A percentile compares a stretch with the other conserved stretches of the same genome.
phyloP scores from a whole-genome alignment of 2,888 invertebrate genomes.

The Clanis bilineata region DNA sequence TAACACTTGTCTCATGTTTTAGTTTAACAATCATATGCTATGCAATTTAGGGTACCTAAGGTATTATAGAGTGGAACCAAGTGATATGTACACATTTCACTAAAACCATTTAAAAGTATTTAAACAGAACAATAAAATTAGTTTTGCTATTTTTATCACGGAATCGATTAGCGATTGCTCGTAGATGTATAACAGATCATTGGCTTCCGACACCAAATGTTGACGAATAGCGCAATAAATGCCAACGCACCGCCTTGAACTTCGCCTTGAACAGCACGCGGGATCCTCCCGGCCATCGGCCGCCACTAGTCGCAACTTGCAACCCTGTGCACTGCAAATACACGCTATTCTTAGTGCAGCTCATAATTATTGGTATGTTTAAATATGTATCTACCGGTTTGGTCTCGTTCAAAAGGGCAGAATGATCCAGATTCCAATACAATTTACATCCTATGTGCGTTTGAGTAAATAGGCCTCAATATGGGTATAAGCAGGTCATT shows the following conservation, averaged over 20 bases:
- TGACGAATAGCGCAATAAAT: constrained; percentile 77
- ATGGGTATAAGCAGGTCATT: neutral
- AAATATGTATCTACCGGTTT: constrained; percentile 63
- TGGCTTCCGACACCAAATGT: constrained; percentile 43
- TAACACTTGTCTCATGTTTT: too few relatives aligned
- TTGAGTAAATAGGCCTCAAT: neutral
- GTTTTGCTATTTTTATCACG: neutral
- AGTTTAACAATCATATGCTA: too few relatives aligned
- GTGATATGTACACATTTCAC: neutral
- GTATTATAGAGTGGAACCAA: too few relatives aligned
- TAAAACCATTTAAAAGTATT: too few relatives aligned
- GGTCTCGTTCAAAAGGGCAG: constrained; percentile 61
- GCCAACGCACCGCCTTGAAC: constrained; percentile 80
- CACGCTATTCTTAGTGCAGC: constrained; percentile 40
- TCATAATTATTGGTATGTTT: constrained; percentile 42
- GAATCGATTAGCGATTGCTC: constrained; percentile 12
- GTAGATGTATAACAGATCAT: constrained; percentile 16
- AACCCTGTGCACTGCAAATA: constrained; percentile 43
- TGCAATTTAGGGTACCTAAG: too few relatives aligned
- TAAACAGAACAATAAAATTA: neutral
- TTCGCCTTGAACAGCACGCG: constrained; percentile 60
- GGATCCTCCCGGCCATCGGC: constrained; percentile 54
- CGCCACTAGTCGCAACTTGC: constrained; percentile 31
- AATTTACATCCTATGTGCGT: neutral
- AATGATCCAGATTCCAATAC: constrained; percentile 47